A percentile compares a stretch with the other conserved stretches of the same genome.
These are phyloP conservation scores for Erebia epiphron DNA, from an alignment of 2,888 invertebrate species.

Conservation along the genomic window DNA sequence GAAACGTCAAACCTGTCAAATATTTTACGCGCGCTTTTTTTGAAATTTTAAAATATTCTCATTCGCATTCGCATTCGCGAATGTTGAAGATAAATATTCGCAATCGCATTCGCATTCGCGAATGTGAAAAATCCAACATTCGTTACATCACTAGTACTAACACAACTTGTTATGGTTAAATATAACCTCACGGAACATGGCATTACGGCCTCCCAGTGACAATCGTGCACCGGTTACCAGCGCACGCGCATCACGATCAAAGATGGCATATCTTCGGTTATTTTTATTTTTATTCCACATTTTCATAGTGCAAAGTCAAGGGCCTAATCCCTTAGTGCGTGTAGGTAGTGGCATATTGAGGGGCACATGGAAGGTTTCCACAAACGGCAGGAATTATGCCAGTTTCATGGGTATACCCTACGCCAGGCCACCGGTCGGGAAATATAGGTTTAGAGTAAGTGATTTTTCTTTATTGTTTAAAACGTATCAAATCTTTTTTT, in stretches of 20 bases:
- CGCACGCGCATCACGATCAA: conserved; percentile 48
- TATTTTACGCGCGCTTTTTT: too few relatives aligned
- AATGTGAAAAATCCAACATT: too few relatives aligned
- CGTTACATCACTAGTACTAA: too few relatives aligned
- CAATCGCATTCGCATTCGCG: too few relatives aligned
- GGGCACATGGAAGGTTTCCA: conserved; percentile 68
- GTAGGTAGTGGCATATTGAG: conserved; percentile 62
- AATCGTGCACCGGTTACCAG: conserved; percentile 15
- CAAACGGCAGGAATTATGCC: conserved; percentile 71
- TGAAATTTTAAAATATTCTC: too few relatives aligned
- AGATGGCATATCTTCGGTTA: conserved; percentile 52
- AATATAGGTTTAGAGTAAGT: conserved; percentile 82
- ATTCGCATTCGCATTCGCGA: too few relatives aligned
- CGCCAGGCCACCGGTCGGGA: conserved; percentile 85
- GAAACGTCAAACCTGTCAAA: too few relatives aligned
- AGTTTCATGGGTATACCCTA: conserved; percentile 87
- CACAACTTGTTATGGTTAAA: too few relatives aligned
- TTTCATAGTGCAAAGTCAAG: conserved; percentile 49
- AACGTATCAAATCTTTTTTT: too few relatives aligned
- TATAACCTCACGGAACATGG: too few relatives aligned
- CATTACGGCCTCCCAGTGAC: background rate
- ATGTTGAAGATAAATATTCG: too few relatives aligned
- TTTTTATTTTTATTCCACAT: conserved; percentile 47
- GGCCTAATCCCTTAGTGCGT: conserved; percentile 60
- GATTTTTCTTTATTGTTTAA: background rate